Evolutionary conservation across 2,113 vertebrate species (phyloP).

Genomic region (Xyliphius kryptos): DNA sequence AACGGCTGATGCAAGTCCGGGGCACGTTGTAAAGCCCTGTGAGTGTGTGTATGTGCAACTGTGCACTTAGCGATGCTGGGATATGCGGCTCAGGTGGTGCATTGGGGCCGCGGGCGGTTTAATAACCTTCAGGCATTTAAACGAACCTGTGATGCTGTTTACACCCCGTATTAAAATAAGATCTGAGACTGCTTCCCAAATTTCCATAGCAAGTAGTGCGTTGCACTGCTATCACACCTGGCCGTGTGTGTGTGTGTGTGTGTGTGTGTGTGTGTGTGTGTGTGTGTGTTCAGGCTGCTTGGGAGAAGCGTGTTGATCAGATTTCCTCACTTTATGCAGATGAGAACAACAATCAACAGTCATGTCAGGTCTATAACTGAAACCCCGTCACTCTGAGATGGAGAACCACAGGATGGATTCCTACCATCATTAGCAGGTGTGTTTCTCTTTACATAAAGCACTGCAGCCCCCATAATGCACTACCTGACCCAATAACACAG

Average conservation of each 20-base stretch:
- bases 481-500: too few species aligned
- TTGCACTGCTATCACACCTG: slow-evolving; percentile 25
- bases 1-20: not conserved
- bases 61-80: slow-evolving; percentile 33
- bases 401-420: too few species aligned
- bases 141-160: slow-evolving; percentile 20
- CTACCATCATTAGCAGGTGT: too few species aligned
- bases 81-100: slow-evolving; percentile 1
- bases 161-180: slow-evolving; percentile 23
- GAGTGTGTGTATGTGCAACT: slow-evolving; percentile 7
- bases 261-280: not conserved
- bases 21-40: not conserved
- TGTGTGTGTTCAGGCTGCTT: slow-evolving; percentile 11
- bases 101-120: not conserved
- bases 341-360: not conserved
- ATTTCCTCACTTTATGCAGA: slow-evolving; percentile 11
- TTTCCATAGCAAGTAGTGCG: slow-evolving; percentile 18
- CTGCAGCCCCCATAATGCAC: too few species aligned
- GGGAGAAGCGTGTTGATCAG: slow-evolving; percentile 1
- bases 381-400: not conserved
- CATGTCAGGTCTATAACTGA: not conserved
- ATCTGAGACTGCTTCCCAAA: not conserved
- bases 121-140: slow-evolving; percentile 17
- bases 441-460: too few species aligned
- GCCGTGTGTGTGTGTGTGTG: slow-evolving; percentile 12